These are phyloP conservation scores for Trichopoda pennipes DNA, from an alignment of 2,888 invertebrate genomes.

Conservation along the genomic window DNA sequence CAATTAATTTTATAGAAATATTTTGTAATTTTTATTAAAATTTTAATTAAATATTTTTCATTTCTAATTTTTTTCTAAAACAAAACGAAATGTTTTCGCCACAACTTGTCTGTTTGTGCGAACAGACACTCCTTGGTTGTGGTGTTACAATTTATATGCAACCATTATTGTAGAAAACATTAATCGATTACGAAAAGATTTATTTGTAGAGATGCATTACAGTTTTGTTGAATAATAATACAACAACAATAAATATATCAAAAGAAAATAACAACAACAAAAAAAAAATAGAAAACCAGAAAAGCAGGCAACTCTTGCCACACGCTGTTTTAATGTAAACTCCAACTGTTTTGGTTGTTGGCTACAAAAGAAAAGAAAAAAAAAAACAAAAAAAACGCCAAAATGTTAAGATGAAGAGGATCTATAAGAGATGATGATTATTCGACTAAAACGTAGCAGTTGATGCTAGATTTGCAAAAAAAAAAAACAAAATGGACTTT, in stretches of 20 bases:
- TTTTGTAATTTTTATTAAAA: no score
- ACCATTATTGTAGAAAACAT: constrained; percentile 41
- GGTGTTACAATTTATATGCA: constrained; percentile 30
- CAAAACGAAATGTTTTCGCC: background rate
- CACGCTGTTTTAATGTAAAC: constrained; percentile 63
- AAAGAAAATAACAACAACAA: constrained; percentile 19
- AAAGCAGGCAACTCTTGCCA: constrained; percentile 47
- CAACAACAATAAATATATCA: no score
- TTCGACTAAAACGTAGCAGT: constrained; percentile 46
- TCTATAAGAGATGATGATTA: constrained; percentile 33
- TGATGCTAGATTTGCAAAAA: constrained; percentile 32
- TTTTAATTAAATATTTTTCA: no score
- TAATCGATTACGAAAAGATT: constrained; percentile 56
- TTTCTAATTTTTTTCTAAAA: no score
- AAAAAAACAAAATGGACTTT: constrained; percentile 39
- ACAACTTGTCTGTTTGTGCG: background rate
- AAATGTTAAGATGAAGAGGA: constrained; percentile 20
- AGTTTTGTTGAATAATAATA: constrained; percentile 32
- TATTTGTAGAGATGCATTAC: constrained; percentile 44
- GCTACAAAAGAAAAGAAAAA: no score
- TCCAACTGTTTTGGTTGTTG: constrained; percentile 44
- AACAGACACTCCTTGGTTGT: constrained; percentile 27
- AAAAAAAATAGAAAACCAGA: constrained; percentile 4
- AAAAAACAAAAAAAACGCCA: no score
- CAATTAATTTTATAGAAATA: no score